Conservation (phyloP, 2,888 invertebrate genomes). For the Dascillus cervinus region DNA sequence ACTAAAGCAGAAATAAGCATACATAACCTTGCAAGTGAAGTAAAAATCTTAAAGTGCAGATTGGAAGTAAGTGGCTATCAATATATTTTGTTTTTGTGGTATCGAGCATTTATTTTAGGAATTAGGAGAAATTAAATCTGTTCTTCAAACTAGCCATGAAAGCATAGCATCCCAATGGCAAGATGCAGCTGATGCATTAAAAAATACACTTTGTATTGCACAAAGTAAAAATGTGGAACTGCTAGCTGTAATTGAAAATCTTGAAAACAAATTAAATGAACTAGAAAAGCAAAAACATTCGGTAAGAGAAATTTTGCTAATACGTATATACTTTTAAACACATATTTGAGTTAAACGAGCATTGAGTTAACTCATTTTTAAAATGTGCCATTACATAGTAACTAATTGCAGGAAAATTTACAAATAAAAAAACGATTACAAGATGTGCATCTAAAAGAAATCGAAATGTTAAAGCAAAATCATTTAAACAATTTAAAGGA, state of each 20-base stretch:
- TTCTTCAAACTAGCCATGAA: slow-evolving; percentile 12
- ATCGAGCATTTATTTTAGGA: no score
- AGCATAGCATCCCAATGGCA: slow-evolving; percentile 15
- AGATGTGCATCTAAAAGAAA: slow-evolving; percentile 12
- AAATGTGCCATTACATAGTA: no score
- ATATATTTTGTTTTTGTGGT: no score
- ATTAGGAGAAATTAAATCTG: slow-evolving; percentile 9
- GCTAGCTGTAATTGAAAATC: slow-evolving; percentile 6
- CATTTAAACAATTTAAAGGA: not conserved
- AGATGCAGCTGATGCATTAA: slow-evolving; percentile 9
- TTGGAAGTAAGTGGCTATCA: no score
- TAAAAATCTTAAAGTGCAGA: slow-evolving; percentile 11
- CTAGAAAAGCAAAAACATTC: slow-evolving; percentile 8
- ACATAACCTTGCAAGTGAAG: slow-evolving; percentile 10
- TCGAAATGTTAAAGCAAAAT: slow-evolving; percentile 11
- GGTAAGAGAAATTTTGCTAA: no score
- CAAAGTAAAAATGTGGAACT: slow-evolving; percentile 13
- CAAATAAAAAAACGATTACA: slow-evolving; percentile 14
- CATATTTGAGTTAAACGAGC: no score
- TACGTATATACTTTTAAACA: no score
- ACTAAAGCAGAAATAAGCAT: slow-evolving; percentile 12
- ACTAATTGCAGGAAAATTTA: no score
- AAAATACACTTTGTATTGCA: slow-evolving; percentile 11
- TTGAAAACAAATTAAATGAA: slow-evolving; percentile 10
- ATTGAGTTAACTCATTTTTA: no score